Evolutionary conservation across 2,797 vertebrate genomes (phyloP).

Genomic region (Muscicapa striata): DNA sequence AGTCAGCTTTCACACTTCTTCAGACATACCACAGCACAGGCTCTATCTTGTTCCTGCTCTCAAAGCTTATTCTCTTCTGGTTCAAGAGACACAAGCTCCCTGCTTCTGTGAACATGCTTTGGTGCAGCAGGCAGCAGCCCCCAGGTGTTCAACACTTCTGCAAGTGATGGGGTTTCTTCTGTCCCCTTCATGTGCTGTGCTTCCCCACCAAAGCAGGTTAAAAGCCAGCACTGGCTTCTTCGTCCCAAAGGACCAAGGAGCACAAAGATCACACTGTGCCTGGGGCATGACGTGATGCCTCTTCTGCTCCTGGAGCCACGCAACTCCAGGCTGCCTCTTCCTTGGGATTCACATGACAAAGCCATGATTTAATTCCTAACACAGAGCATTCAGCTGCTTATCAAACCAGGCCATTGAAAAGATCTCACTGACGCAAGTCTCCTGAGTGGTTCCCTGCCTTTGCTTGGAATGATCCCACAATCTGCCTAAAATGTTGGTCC

Average conservation of each 20-base stretch:
- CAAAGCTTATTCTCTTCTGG: background rate
- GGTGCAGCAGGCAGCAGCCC: background rate
- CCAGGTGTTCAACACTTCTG: background rate
- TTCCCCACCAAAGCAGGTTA: background rate
- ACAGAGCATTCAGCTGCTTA: background rate
- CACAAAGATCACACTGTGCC: slow-evolving; percentile 20
- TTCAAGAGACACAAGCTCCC: background rate
- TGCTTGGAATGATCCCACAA: background rate
- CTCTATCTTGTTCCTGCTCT: background rate
- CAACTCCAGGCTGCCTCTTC: background rate
- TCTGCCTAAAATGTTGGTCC: background rate
- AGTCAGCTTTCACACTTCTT: background rate
- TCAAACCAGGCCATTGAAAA: slow-evolving; percentile 13
- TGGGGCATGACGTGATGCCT: background rate
- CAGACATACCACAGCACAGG: background rate
- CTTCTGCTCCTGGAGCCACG: background rate
- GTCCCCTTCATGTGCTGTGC: background rate
- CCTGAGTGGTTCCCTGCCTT: background rate
- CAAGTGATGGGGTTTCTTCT: background rate
- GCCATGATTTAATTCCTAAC: background rate
- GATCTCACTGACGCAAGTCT: background rate
- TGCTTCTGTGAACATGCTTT: background rate
- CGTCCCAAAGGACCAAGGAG: background rate
- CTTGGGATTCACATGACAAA: slow-evolving; percentile 5
- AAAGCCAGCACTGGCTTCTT: background rate